phyloP scores from a whole-genome alignment of 2,797 vertebrate genomes.

The Manis javanica region DNA sequence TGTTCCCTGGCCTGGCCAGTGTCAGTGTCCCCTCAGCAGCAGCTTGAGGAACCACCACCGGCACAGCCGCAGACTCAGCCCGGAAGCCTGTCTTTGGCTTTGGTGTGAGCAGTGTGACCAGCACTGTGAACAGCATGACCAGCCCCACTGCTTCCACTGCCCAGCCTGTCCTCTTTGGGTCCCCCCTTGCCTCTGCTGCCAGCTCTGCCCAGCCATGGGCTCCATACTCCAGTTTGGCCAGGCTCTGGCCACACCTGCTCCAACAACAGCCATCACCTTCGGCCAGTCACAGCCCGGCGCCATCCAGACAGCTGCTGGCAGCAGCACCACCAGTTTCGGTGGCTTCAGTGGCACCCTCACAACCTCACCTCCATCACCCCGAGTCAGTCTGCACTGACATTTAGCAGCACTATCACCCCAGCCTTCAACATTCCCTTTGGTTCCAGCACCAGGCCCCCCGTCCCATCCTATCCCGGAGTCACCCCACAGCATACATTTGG shows the following conservation, averaged over 20 bases:
- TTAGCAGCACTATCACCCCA: conserved; percentile 79
- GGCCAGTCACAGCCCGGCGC: conserved; percentile 71
- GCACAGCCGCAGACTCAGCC: conserved; percentile 79
- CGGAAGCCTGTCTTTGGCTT: conserved; percentile 89
- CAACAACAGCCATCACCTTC: conserved; percentile 82
- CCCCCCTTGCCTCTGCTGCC: conserved; percentile 71
- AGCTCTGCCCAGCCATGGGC: conserved; percentile 74
- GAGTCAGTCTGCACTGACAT: conserved; percentile 57
- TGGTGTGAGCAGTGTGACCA: conserved; percentile 67
- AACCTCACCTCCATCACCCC: neutral
- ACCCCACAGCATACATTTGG: conserved; percentile 88
- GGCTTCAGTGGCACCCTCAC: conserved; percentile 84
- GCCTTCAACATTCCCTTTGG: conserved; percentile 85
- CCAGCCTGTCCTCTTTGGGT: conserved; percentile 82
- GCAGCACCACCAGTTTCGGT: conserved; percentile 70
- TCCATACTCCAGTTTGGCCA: conserved; percentile 86
- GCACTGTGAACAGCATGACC: neutral
- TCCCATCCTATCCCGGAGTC: conserved; percentile 75
- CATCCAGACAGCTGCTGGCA: conserved; percentile 54
- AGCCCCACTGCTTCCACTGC: conserved; percentile 61
- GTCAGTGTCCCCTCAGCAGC: conserved; percentile 64
- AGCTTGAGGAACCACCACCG: conserved; percentile 48
- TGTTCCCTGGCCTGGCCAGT: conserved; percentile 82
- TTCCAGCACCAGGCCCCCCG: conserved; percentile 20
- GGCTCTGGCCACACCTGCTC: conserved; percentile 38